phyloP scores from a whole-genome alignment of 2,113 vertebrate genomes.

The Gila orcuttii region DNA sequence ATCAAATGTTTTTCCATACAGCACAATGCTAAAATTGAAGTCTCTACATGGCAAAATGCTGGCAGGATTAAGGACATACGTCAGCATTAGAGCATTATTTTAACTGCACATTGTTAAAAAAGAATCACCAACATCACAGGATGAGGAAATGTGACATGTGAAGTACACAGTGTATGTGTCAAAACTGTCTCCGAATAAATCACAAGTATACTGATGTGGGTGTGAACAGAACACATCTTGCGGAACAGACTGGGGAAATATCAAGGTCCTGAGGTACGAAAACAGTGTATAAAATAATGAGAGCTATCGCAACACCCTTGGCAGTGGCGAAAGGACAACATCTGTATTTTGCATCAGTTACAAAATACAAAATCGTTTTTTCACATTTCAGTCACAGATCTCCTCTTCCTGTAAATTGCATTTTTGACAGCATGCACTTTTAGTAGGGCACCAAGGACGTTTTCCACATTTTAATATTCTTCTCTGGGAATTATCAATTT shows the following conservation, averaged over 20 bases:
- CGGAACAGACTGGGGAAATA: slow-evolving; percentile 12
- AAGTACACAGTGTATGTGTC: not conserved
- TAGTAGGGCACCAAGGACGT: not conserved
- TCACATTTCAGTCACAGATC: slow-evolving; percentile 3
- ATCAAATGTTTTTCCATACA: not conserved
- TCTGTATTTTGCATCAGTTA: slow-evolving; percentile 6
- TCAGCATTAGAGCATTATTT: no score
- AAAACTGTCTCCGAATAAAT: slow-evolving; percentile 17
- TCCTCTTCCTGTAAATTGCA: not conserved
- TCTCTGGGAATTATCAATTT: slow-evolving; percentile 31
- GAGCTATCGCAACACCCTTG: not conserved
- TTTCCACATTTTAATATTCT: slow-evolving; percentile 10
- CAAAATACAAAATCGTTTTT: not conserved
- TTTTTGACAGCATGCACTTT: not conserved
- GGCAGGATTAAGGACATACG: not conserved
- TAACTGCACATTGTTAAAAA: not conserved
- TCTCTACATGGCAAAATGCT: not conserved
- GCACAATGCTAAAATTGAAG: not conserved
- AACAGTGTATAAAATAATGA: slow-evolving; percentile 4
- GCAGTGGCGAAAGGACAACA: not conserved
- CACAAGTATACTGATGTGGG: not conserved
- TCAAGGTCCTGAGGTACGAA: slow-evolving; percentile 1
- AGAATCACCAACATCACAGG: not conserved
- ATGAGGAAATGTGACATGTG: not conserved
- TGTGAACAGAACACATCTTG: slow-evolving; percentile 28